Percentiles rank a stretch among this genome's conserved stretches.
phyloP scores from a whole-genome alignment of 2,797 vertebrate species.

The Zonotrichia albicollis region DNA sequence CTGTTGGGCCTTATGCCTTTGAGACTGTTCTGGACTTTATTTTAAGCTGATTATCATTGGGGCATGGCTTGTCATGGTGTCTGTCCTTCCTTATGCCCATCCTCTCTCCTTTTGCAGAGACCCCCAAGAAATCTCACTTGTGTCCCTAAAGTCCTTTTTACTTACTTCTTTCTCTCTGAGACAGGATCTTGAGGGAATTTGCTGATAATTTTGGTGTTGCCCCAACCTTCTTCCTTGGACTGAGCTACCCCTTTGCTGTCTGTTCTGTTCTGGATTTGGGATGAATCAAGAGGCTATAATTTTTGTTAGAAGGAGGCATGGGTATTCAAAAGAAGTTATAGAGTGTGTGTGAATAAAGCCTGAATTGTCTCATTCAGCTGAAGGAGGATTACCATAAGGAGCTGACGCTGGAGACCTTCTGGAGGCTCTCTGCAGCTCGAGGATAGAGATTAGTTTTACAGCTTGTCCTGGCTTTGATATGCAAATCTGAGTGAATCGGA shows the following conservation, averaged over 20 bases:
- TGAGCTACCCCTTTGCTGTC: background rate
- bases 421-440: background rate
- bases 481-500: background rate
- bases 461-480: background rate
- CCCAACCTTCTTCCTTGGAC: rapidly evolving
- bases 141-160: background rate
- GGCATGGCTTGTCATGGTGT: rapidly evolving
- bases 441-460: background rate
- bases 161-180: background rate
- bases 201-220: background rate
- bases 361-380: background rate
- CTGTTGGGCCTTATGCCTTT: background rate
- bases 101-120: background rate
- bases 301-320: conserved; percentile 3
- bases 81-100: background rate
- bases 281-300: background rate
- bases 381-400: background rate
- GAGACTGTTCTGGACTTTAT: background rate
- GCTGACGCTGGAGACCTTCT: background rate
- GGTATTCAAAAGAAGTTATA: background rate
- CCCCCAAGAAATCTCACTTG: background rate
- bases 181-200: background rate
- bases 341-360: background rate
- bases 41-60: background rate
- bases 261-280: background rate